A percentile compares a stretch with the other conserved stretches of the same genome.
Evolutionary conservation across 1,140 invertebrate species (phyloP).

Genomic region (Nylanderia fulva): DNA sequence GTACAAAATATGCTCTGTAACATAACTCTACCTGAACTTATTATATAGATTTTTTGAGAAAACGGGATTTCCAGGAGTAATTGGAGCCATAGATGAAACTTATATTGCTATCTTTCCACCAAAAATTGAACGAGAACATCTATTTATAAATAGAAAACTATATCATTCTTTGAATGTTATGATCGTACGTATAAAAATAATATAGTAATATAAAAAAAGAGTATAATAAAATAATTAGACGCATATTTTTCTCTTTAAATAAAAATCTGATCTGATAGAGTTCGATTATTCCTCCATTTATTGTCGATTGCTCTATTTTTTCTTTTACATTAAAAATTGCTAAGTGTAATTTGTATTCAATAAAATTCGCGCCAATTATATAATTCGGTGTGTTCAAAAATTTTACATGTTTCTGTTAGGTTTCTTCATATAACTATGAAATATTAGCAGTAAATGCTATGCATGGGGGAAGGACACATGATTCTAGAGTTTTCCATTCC

Average conservation of each 20-base stretch:
- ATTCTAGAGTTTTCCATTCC: neutral
- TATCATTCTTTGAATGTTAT: conserved; percentile 25
- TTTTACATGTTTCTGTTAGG: neutral
- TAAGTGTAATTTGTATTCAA: neutral
- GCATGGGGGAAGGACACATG: conserved; percentile 8
- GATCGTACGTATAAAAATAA: neutral
- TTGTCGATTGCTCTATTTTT: no score
- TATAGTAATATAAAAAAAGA: neutral
- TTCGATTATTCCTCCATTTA: no score
- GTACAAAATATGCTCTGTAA: neutral
- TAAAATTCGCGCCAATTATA: no score
- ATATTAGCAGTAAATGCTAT: conserved; percentile 20
- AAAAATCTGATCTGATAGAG: no score
- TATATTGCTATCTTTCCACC: neutral
- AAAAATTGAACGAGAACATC: neutral
- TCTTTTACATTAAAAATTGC: no score
- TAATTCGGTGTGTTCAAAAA: no score
- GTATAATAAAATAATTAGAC: neutral
- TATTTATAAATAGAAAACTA: conserved; percentile 2
- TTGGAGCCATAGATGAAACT: neutral
- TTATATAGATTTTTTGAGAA: conserved; percentile 13
- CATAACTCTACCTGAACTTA: neutral
- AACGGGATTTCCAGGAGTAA: conserved; percentile 19
- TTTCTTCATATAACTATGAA: conserved; percentile 1
- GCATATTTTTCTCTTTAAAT: no score